These are phyloP conservation scores for Macrobrachium rosenbergii DNA, from an alignment of 1,140 invertebrate species.

Conservation along the genomic window DNA sequence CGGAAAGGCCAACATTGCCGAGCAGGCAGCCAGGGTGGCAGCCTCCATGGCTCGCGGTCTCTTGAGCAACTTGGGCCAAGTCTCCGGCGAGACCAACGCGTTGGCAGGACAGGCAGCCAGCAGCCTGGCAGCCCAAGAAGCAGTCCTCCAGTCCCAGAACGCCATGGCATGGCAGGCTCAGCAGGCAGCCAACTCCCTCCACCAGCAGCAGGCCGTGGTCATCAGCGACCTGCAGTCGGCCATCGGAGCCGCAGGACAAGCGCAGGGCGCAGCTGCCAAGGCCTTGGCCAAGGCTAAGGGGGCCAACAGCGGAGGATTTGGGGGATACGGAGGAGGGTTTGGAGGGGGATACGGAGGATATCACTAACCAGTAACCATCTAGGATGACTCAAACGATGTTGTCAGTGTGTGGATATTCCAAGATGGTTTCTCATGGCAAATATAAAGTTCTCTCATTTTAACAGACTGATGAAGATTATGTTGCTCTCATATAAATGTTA, in stretches of 20 bases:
- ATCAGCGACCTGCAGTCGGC: background rate
- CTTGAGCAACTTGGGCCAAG: slow-evolving; percentile 2
- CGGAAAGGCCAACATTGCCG: slow-evolving; percentile 9
- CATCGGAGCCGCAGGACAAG: background rate
- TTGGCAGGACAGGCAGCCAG: background rate
- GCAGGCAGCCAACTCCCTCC: slow-evolving; percentile 1
- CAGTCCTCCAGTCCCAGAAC: background rate
- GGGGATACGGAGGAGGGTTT: background rate
- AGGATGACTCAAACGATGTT: too few relatives aligned
- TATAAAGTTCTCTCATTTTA: too few relatives aligned
- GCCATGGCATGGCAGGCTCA: slow-evolving; percentile 10
- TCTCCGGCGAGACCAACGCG: slow-evolving; percentile 13
- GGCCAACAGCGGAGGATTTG: slow-evolving; percentile 1
- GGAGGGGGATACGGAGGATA: background rate
- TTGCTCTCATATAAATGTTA: too few relatives aligned
- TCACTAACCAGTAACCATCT: background rate
- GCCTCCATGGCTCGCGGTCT: slow-evolving; percentile 11
- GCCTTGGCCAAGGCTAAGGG: slow-evolving; percentile 14
- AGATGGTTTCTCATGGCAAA: too few relatives aligned
- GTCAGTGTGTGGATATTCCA: too few relatives aligned
- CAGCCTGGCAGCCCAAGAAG: background rate
- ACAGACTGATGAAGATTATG: too few relatives aligned
- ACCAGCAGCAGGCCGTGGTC: background rate
- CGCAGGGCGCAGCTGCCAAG: slow-evolving; percentile 7
- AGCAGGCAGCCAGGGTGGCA: slow-evolving; percentile 3